Evolutionary conservation across 37 sponge, comb jelly and placozoan species (phyloP), one percentile per base, ranked within the genome.

Genomic region (Cladorhizidae sp.): DNA sequence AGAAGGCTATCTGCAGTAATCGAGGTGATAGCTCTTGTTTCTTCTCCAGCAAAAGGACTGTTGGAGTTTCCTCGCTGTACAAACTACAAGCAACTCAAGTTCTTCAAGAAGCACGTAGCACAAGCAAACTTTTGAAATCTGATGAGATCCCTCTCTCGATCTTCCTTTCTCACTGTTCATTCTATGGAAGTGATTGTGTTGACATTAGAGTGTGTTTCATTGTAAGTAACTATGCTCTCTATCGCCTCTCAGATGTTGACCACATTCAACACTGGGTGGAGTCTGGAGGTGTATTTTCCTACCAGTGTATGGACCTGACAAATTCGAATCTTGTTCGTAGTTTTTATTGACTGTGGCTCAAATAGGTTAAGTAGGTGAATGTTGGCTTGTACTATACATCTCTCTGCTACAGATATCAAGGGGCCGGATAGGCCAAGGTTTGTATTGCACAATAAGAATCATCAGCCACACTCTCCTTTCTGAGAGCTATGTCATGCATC

Each of bases 321-420:
- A 41, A 77, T 49, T 32, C 43, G 21, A 26, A 38, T 17, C 45
- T 72, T 14, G 29, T 40, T 0, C 64, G 73, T 11, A 83, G 89
- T 70, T 89, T 89, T 58, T 74, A 79, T n/a, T 74, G 84, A 14
- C 29, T 89, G 36, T 79, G 84, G 80, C 52, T 89, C 18, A 78
- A 29, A 3, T 80, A 89, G 35, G 45, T 89, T 17, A 78, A 73
- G 38, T 73, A 79, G n/a, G 62, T 89, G 29, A 73, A 25, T 5
- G 62, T 89, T 11, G 80, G 80, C 22, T 56, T 82, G 28, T 79
- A 83, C 40, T 73, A 83, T 55, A 51, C 78, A 1, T 89, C 69
- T 83, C 0, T 38, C 62, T 7, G 36, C 59, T 21, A 76, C 77
- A 6, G 72, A 72, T 72, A 29, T 17, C 8, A 74, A 74, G 26